These are phyloP conservation scores for Rotaria magnacalcarata DNA, from an alignment of 2,888 invertebrate species.

Conservation along the genomic window DNA sequence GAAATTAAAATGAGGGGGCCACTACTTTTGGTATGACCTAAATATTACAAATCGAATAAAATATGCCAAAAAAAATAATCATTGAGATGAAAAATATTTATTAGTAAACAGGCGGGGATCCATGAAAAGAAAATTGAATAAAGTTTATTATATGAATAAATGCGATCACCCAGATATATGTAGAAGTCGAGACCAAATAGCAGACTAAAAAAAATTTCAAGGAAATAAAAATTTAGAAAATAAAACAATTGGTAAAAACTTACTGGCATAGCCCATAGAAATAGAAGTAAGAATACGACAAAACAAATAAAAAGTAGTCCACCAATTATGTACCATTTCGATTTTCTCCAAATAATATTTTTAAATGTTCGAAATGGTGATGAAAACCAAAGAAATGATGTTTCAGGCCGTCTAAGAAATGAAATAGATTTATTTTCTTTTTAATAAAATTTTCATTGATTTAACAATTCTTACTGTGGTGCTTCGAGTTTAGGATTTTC, in stretches of 20 bases:
- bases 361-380: conserved; percentile 61
- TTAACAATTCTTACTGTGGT: conserved; percentile 56
- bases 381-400: conserved; percentile 62
- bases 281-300: conserved; percentile 57
- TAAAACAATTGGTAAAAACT: conserved; percentile 48
- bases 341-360: conserved; percentile 60
- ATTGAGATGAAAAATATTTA: not conserved
- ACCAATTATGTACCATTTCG: conserved; percentile 60
- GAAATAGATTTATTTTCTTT: not conserved
- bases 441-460: no score
- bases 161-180: not conserved
- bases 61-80: not conserved
- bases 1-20: no score
- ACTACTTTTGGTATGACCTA: no score
- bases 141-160: not conserved
- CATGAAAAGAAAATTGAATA: not conserved
- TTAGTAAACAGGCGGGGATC: not conserved
- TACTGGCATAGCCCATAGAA: conserved; percentile 61
- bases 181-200: not conserved
- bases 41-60: no score
- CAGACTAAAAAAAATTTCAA: not conserved
- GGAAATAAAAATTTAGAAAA: no score
- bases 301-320: conserved; percentile 55
- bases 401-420: conserved; percentile 60
- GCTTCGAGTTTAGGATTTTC: conserved; percentile 58